These are phyloP conservation scores for Umimayanthus chanpuru DNA, from an alignment of 92 coral and sea anemone species.

Conservation along the genomic window DNA sequence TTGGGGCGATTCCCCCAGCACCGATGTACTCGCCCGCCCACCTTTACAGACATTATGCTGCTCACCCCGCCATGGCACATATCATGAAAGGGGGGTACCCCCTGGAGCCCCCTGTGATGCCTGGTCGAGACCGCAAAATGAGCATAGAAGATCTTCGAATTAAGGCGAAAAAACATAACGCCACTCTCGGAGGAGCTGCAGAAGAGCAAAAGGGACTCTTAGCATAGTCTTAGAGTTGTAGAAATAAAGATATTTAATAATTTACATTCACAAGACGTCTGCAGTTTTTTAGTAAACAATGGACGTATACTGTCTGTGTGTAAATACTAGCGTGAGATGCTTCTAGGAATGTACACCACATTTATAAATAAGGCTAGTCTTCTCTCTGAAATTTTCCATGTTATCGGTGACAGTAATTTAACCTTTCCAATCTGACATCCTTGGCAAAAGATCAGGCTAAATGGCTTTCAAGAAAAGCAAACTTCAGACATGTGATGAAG, in stretches of 20 bases:
- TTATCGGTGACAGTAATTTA: neutral
- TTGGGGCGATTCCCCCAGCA: slow-evolving; percentile 49
- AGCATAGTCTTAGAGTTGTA: neutral
- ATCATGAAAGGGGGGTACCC: slow-evolving; percentile 62
- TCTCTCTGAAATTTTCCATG: neutral
- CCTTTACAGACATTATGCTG: slow-evolving; percentile 66
- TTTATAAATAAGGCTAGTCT: neutral
- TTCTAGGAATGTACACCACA: neutral
- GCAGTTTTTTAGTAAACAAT: neutral
- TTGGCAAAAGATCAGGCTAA: neutral
- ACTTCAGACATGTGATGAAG: neutral
- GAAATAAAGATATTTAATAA: neutral
- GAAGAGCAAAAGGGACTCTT: slow-evolving; percentile 37
- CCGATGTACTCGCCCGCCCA: slow-evolving; percentile 71
- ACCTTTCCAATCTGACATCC: neutral
- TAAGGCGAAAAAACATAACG: slow-evolving; percentile 78
- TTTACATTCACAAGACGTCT: neutral
- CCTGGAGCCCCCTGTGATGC: slow-evolving; percentile 47
- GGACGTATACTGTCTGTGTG: neutral
- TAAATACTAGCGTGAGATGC: neutral
- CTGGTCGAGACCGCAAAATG: slow-evolving; percentile 69
- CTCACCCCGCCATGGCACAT: slow-evolving; percentile 76
- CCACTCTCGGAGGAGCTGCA: slow-evolving; percentile 7
- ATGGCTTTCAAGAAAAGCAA: no score
- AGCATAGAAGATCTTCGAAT: slow-evolving; percentile 84